These are phyloP conservation scores for Zosterops borbonicus DNA, from an alignment of 2,113 vertebrate genomes.

Conservation along the genomic window DNA sequence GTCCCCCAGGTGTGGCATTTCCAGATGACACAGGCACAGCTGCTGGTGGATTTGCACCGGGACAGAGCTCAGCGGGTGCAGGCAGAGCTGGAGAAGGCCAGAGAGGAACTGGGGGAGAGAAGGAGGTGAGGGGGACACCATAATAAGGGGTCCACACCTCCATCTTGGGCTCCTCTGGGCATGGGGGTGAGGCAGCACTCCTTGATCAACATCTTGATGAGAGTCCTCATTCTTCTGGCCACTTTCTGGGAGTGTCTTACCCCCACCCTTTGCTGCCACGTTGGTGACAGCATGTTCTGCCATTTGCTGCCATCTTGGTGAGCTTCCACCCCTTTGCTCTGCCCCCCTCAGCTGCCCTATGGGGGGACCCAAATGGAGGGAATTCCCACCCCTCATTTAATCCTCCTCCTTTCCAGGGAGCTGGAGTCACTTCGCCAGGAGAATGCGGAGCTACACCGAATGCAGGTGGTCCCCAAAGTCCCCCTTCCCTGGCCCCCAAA, in stretches of 20 bases:
- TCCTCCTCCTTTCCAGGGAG: background rate
- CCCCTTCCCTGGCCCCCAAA: too few species aligned
- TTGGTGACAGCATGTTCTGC: background rate
- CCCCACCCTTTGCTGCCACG: background rate
- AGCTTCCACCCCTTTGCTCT: background rate
- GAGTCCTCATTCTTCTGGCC: background rate
- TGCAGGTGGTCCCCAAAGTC: background rate
- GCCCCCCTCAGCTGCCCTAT: too few species aligned
- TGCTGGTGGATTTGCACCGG: background rate
- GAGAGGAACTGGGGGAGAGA: background rate
- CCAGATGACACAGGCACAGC: background rate
- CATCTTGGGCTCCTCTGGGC: background rate
- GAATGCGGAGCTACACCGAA: background rate
- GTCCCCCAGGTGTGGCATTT: background rate
- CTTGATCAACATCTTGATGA: too few species aligned
- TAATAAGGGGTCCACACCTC: background rate
- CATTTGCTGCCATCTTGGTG: background rate
- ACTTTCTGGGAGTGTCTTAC: background rate
- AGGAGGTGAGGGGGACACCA: background rate
- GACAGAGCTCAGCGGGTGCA: background rate
- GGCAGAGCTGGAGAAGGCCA: background rate
- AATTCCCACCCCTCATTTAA: background rate
- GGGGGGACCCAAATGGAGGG: background rate
- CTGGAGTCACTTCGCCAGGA: background rate
- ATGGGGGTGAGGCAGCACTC: background rate